A percentile compares a stretch with the other conserved stretches of the same genome.
phyloP scores from a whole-genome alignment of 2,113 vertebrate genomes.

The Nothocercus julius region DNA sequence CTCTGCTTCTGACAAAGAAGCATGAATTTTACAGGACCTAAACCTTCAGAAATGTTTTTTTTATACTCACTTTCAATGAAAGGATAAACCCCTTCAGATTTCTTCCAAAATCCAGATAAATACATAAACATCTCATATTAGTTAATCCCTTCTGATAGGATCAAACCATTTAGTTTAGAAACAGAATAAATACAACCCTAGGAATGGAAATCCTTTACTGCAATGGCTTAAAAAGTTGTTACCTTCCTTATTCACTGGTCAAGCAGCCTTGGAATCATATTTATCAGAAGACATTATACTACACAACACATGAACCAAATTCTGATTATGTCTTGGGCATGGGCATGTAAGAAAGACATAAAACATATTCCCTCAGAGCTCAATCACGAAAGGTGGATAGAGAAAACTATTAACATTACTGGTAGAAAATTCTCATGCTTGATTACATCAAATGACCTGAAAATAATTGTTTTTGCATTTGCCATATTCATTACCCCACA shows the following conservation, averaged over 20 bases:
- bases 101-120: background rate
- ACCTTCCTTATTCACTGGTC: background rate
- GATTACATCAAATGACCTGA: background rate
- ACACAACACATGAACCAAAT: background rate
- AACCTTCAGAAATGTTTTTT: background rate
- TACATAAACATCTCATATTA: background rate
- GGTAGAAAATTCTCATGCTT: background rate
- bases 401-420: background rate
- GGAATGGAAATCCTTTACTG: background rate
- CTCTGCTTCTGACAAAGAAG: background rate
- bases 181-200: background rate
- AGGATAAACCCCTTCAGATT: background rate
- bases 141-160: background rate
- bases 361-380: background rate
- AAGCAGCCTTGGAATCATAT: fast-evolving
- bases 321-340: background rate
- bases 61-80: background rate
- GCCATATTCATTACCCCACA: background rate
- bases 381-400: background rate
- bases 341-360: background rate
- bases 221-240: background rate
- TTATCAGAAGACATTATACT: background rate
- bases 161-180: background rate
- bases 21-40: background rate
- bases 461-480: background rate